Percentiles rank a stretch among this genome's conserved stretches.
Conservation (phyloP, 1,140 invertebrate species). For the Apis laboriosa region DNA sequence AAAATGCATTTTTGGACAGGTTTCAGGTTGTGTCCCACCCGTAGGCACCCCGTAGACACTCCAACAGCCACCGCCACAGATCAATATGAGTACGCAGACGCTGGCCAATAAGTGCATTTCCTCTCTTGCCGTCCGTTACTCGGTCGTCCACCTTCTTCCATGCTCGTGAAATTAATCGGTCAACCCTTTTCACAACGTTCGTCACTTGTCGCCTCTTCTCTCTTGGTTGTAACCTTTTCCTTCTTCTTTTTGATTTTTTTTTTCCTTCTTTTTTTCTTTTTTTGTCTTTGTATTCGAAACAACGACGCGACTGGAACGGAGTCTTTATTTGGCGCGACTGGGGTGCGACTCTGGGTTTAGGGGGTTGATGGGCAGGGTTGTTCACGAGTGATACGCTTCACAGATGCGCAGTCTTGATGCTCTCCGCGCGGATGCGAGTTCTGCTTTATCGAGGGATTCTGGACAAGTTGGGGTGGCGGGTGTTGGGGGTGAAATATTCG, state of each 20-base stretch:
- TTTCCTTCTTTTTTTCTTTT: no score
- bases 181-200: not conserved
- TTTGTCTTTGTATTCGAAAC: no score
- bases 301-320: not conserved
- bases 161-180: not conserved
- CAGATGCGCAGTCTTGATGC: constrained; percentile 19
- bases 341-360: constrained; percentile 9
- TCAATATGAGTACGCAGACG: constrained; percentile 65
- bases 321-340: no score
- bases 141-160: constrained; percentile 32
- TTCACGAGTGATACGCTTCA: not conserved
- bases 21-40: constrained; percentile 58
- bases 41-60: constrained; percentile 41
- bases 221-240: no score
- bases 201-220: no score
- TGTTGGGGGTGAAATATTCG: not conserved
- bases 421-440: not conserved
- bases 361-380: constrained; percentile 36
- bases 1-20: constrained; percentile 74
- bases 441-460: constrained; percentile 62
- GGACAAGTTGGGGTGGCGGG: constrained; percentile 17
- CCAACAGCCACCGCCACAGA: constrained; percentile 49
- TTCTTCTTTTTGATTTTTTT: fast-evolving
- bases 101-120: constrained; percentile 57
- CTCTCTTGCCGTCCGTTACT: constrained; percentile 49